Evolutionary conservation across 92 coral and sea anemone species (phyloP), one percentile per base, ranked within the genome.

Genomic region (Porites rus): DNA sequence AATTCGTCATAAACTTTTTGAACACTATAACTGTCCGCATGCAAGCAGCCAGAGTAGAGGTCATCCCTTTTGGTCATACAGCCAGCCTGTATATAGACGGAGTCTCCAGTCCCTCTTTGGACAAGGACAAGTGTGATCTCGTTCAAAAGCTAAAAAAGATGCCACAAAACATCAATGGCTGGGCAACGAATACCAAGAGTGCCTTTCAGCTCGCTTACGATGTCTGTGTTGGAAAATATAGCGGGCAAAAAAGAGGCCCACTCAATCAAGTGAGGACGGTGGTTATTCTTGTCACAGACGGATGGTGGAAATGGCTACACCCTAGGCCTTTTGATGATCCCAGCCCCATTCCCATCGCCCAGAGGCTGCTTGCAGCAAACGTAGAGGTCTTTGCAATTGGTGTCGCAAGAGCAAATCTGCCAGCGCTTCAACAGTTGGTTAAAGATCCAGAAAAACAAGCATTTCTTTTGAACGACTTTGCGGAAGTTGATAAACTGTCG

Each of bases 361-460:
- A 88, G 18, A 51, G 83, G 1, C 87, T 92, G 24, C 66, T 69
- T 24, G 4, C 21, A 0, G 75, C 85, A 2, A 69, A 70, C 0
- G 91, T 86, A 13, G 98, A 94, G 63, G 62, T 94, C 10, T 90
- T 94, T 72, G 90, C 96, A 7, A 51, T 94, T 18, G 98, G 96
- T 1, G 96, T 94, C 1, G 96, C 96, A 56, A 69, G 46, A 7
- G 51, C 87, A 14, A 79, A 72, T 38, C 83, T 92, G 22, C 21
- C 14, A 7, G 43, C 75, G 19, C 83, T 88, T 5, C 72, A 75
- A 28, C 0, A 4, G 11, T 10, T 10, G 16, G 61, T 10, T 56
- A 11, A 24, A 1, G 4, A 52, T 12, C 76, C 60, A 1, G 83
- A 46, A 14, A 72, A 77, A 10, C 89, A 92, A 72, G 95, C 96